phyloP scores from a whole-genome alignment of 2,113 vertebrate genomes.

The Dipodomys stephensi region DNA sequence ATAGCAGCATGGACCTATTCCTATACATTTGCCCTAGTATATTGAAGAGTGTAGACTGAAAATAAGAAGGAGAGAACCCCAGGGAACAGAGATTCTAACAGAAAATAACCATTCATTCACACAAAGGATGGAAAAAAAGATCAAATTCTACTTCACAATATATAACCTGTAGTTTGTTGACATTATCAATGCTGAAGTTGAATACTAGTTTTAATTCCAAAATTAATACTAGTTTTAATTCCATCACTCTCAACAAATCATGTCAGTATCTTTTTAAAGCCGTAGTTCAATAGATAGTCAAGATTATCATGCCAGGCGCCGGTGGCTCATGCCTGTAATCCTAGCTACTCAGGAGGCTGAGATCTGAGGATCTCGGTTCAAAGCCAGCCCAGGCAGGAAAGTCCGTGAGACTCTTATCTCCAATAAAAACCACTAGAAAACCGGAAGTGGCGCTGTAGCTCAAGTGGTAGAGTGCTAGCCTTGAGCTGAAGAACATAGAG shows the following conservation, averaged over 20 bases:
- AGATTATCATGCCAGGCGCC: neutral
- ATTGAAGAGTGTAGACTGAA: neutral
- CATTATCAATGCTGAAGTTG: neutral
- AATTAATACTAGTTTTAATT: neutral
- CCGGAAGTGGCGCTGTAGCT: too few relatives aligned
- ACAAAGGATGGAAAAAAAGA: neutral
- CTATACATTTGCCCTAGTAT: neutral
- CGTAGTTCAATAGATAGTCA: conserved; percentile 10
- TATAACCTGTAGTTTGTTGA: neutral
- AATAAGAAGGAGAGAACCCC: neutral
- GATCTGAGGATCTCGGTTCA: too few relatives aligned
- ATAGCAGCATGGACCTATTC: neutral
- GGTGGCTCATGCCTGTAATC: too few relatives aligned
- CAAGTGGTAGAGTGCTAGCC: too few relatives aligned
- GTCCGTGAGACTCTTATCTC: too few relatives aligned
- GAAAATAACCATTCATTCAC: conserved; percentile 6
- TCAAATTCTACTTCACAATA: neutral
- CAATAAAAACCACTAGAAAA: too few relatives aligned
- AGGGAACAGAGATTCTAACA: neutral
- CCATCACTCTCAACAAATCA: neutral
- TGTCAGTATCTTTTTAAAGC: conserved; percentile 32
- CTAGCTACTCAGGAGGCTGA: too few relatives aligned
- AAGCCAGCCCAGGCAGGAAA: too few relatives aligned
- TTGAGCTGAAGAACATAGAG: too few relatives aligned
- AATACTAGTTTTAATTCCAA: conserved; percentile 22